Base-by-base conservation (phyloP, 2,113 vertebrate genomes). In the Psilopogon haemacephalus region DNA sequence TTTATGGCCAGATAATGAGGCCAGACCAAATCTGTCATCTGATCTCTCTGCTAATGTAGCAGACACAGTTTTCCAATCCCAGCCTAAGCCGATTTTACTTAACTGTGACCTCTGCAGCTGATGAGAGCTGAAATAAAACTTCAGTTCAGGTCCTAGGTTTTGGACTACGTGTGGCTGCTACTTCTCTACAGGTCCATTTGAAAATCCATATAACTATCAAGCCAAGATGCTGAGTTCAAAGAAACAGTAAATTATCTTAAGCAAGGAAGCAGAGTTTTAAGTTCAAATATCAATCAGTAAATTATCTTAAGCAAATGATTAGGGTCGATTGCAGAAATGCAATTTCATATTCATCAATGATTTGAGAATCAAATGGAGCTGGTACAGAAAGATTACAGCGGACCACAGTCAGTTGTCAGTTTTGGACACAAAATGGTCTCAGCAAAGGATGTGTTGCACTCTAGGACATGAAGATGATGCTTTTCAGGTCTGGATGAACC, bases 1-100 rank as follows among this genome's bases (percentile, higher is more conserved):
- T 95, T 95, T 95, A 96, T 72, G 62, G 89, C 76, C 90, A 96
- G 95, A 97, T 95, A 97, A 95, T 87, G 74, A 93, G 82, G 93
- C 95, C 82, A 93, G 93, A 75, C 82, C 88, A 91, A 95, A 88
- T 86, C 84, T 94, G 78, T 95, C 93, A 94, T 93, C 89, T 95
- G 96, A 97, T 96, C 94, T 95, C 92, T 89, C 87, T 95, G 88
- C 89, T 97, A 96, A 97, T 91, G 92, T 94, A 97, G 69, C 72
- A 96, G 75, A 87, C 93, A 90, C 92, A 92, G 90, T 44, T 96
- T 86, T 92, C 79, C 88, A 89, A 88, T 83, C 86, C 89, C 84
- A 54, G 71, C 10, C 88, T 93, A 96, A 95, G 76, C 54, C 2
- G 27, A 86, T 95, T 95, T 93, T 87, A 86, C 84, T 95, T 88